Base-by-base conservation (phyloP, 1,140 invertebrate species). In the Sinella curviseta region DNA sequence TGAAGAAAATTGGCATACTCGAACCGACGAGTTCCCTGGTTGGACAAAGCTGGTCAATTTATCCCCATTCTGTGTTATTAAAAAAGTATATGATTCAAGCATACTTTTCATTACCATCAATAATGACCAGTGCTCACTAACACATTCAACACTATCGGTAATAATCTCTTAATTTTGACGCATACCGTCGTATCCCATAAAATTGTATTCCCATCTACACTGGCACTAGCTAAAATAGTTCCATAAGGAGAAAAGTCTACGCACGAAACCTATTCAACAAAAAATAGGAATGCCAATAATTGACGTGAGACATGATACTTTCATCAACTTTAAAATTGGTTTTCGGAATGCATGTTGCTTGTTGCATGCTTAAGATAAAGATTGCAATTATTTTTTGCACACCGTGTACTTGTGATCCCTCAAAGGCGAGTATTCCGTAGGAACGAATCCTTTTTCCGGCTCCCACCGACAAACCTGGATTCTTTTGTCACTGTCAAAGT, bases 171-270 rank as follows among this genome's bases (percentile, higher is more conserved):
- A 12, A n/a, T n/a, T n/a, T 1, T 1, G 3, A n/a, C 67, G 54
- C 80, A 79, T 80, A 87, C 87, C 79, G 86, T 85, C 28, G 84
- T 85, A 86, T 92, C 91, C 92, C 93, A 94, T 8, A 94, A 85
- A 67, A 92, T 88, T 3, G 91, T 90, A 74, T 89, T 91, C 1
- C 93, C 93, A 86, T 94, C 93, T 26, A 92, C 92, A 24, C 92
- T 94, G 30, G 91, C 89, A 3, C 91, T 90, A 0, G 91, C 92
- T 24, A 94, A 84, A 85, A 92, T 90, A 0, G 90, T 91, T 31
- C 91, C 91, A 85, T 90, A 90, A 74, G 93, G 92, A 20, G 92
- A 93, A 80, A 94, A 92, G 82, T 89, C 88, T 26, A 92, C 89
- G 81, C 88, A 89, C 1, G 91, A 91, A 1, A 92, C 89, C 20